Base-by-base conservation (phyloP, 1,140 invertebrate genomes). In the Heliconius melpomene region DNA sequence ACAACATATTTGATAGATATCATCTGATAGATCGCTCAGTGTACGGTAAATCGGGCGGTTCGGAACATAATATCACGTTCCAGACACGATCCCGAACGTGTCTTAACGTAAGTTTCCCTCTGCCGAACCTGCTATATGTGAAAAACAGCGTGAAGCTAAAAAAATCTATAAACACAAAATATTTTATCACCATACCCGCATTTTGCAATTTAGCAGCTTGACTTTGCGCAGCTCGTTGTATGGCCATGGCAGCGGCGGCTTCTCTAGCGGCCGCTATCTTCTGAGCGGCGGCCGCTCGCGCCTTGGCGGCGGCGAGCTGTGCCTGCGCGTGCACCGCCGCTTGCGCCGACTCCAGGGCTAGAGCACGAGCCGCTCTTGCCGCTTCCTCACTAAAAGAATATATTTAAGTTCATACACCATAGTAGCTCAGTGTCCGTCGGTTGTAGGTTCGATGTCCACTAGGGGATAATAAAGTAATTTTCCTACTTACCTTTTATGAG, bases 171-270 rank as follows among this genome's bases (percentile, higher is more conserved):
- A 52, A 20, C 50, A n/a, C n/a, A n/a, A n/a, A n/a, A n/a, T n/a
- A n/a, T n/a, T n/a, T n/a, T n/a, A n/a, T 18, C 18, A 54, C 57
- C 52, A 77, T 89, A 94, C 93, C 93, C 81, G 92, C 92, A 74
- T 83, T 92, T 40, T 93, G 92, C 32, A 94, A 83, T 60, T 91
- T 89, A 46, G 91, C 90, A 40, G 93, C 93, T 78, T 93, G 91
- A 38, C 86, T 90, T 18, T 90, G 89, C 8, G 93, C 93, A 20
- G 92, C 91, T 6, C 86, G 87, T 40, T 94, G 92, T 72, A 94
- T 92, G 8, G 92, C 93, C 77, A 86, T 88, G 1, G 92, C 93
- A 1, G 93, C 93, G 3, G 90, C 93, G 0, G 92, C 91, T 78
- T 94, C 93, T 1, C 92, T 83, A 0, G 92, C 88, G 1, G 93